Evolutionary conservation across 2,888 invertebrate species (phyloP).

Genomic region (Phengaris arion): DNA sequence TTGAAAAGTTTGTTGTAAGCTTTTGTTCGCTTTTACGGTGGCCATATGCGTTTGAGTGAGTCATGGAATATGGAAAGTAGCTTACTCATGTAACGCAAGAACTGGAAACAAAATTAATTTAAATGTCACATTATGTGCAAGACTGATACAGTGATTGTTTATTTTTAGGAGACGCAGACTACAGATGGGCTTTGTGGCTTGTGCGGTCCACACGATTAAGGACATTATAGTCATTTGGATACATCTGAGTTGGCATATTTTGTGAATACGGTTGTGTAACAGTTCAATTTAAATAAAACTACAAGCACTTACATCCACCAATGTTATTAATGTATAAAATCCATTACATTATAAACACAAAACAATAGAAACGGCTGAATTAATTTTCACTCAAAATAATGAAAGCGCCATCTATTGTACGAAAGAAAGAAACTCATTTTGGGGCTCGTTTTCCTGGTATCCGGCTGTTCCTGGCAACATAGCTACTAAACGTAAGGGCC

Average conservation of each 20-base stretch:
- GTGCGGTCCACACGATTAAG: too few relatives aligned
- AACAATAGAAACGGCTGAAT: too few relatives aligned
- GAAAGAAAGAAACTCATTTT: background rate
- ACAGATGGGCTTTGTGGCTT: background rate
- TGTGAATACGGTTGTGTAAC: background rate
- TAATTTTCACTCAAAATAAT: background rate
- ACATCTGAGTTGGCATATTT: too few relatives aligned
- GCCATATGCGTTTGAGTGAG: conserved; percentile 36
- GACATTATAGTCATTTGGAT: too few relatives aligned
- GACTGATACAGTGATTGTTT: background rate
- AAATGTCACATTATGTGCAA: conserved; percentile 32
- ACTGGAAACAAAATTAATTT: conserved; percentile 40
- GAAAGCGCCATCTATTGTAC: background rate
- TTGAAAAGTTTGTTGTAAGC: background rate
- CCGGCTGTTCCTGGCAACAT: too few relatives aligned
- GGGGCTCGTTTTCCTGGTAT: background rate
- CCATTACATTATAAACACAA: too few relatives aligned
- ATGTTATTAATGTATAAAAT: too few relatives aligned
- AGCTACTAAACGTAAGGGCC: too few relatives aligned
- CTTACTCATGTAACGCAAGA: conserved; percentile 38
- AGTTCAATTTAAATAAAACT: background rate
- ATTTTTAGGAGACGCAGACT: background rate
- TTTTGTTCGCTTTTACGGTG: conserved; percentile 31
- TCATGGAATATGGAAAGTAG: conserved; percentile 43
- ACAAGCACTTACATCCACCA: too few relatives aligned